These are phyloP conservation scores for Lathronympha strigana DNA, from an alignment of 2,888 invertebrate genomes.

Conservation along the genomic window DNA sequence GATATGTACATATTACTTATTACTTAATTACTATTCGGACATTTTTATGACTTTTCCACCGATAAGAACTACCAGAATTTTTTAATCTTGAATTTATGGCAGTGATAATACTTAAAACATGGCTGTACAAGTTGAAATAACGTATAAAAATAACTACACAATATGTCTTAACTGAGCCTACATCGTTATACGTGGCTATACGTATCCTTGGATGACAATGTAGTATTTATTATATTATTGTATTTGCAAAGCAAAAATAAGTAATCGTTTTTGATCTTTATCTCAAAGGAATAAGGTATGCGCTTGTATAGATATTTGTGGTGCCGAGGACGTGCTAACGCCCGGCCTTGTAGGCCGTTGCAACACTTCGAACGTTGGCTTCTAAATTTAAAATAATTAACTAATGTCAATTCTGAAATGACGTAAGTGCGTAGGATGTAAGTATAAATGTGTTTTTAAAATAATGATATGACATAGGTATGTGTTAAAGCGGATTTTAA, in stretches of 20 bases:
- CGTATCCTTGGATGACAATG: conserved; percentile 11
- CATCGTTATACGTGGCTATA: not conserved
- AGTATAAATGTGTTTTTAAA: not conserved
- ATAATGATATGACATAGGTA: not conserved
- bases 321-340: not conserved
- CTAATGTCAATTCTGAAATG: not conserved
- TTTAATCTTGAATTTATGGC: not conserved
- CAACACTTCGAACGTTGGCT: conserved; percentile 11
- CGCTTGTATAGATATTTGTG: not conserved
- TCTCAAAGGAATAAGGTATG: conserved; percentile 3
- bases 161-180: not conserved
- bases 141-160: not conserved
- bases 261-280: not conserved
- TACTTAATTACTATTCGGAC: too few species aligned
- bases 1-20: too few species aligned
- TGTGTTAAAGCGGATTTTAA: too few species aligned
- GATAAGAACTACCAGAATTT: too few species aligned
- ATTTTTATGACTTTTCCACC: too few species aligned
- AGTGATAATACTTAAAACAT: not conserved
- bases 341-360: conserved; percentile 18
- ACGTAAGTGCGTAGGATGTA: not conserved
- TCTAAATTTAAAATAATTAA: conserved; percentile 27
- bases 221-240: conserved; percentile 18
- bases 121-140: not conserved
- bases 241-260: not conserved